Conservation (phyloP, 92 coral and sea anemone species). For the Zoanthus sansibaricus region DNA sequence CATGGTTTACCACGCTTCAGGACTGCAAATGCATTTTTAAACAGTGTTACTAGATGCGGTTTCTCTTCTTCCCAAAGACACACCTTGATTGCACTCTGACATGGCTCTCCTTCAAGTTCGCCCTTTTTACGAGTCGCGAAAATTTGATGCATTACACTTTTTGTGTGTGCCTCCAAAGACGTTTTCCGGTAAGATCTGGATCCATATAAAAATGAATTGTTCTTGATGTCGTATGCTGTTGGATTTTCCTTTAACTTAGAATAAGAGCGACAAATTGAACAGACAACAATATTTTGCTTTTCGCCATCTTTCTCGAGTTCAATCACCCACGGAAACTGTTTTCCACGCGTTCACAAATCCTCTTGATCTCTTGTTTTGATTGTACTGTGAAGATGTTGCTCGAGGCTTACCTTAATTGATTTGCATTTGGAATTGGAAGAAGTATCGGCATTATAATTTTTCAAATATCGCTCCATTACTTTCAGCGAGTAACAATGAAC, state of each 20-base stretch:
- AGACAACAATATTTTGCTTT: slow-evolving; percentile 8
- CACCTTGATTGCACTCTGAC: slow-evolving; percentile 16
- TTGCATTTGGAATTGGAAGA: slow-evolving; percentile 18
- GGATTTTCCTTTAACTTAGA: slow-evolving; percentile 32
- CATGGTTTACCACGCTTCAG: slow-evolving; percentile 43
- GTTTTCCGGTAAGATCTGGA: slow-evolving; percentile 30
- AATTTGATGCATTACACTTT: slow-evolving; percentile 44
- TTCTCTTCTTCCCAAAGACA: slow-evolving; percentile 41
- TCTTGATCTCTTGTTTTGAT: slow-evolving; percentile 50
- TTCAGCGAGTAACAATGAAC: no score
- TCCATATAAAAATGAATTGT: slow-evolving; percentile 49
- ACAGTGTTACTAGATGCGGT: slow-evolving; percentile 27
- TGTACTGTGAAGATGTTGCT: slow-evolving; percentile 50
- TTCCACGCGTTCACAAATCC: slow-evolving; percentile 46
- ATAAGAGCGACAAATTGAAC: slow-evolving; percentile 2
- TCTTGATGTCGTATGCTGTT: slow-evolving; percentile 34
- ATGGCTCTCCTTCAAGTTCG: slow-evolving; percentile 37
- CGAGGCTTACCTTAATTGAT: slow-evolving; percentile 26
- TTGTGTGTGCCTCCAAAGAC: slow-evolving; percentile 29
- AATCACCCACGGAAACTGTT: slow-evolving; percentile 56
- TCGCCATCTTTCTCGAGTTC: slow-evolving; percentile 22
- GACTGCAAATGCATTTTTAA: slow-evolving; percentile 33
- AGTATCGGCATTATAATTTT: slow-evolving; percentile 18
- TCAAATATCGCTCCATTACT: neutral
- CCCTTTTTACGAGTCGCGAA: slow-evolving; percentile 21